Conservation (phyloP, 2,113 vertebrate genomes). For the Heterocephalus glaber region DNA sequence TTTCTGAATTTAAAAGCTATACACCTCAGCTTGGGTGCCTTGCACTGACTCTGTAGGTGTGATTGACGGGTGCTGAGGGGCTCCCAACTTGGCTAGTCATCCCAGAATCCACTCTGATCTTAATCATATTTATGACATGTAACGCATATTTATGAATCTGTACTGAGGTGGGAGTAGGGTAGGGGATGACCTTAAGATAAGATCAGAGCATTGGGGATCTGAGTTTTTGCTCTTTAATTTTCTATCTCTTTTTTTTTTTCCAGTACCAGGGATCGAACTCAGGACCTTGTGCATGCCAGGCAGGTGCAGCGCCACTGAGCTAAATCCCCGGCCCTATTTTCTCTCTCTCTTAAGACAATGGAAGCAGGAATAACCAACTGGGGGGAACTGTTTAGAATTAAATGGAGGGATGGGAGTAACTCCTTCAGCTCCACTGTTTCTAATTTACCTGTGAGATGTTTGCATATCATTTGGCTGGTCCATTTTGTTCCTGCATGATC, state of each 20-base stretch:
- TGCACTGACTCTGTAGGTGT: not conserved
- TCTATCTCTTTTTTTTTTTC: too few relatives aligned
- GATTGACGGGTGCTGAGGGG: not conserved
- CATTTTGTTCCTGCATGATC: not conserved
- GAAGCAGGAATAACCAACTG: not conserved
- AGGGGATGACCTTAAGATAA: not conserved
- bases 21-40: not conserved
- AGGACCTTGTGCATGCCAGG: too few relatives aligned
- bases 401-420: not conserved
- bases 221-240: not conserved
- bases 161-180: not conserved
- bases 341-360: not conserved
- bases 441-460: not conserved
- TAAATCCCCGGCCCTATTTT: too few relatives aligned
- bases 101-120: not conserved
- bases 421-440: not conserved
- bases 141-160: not conserved
- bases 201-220: not conserved
- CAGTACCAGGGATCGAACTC: too few relatives aligned
- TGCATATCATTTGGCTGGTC: not conserved
- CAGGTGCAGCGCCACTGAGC: too few relatives aligned
- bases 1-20: not conserved
- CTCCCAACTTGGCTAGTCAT: not conserved
- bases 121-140: not conserved
- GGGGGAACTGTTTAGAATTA: not conserved